These are phyloP conservation scores for Macrochelys suwanniensis DNA, from an alignment of 2,797 vertebrate species.

Conservation along the genomic window DNA sequence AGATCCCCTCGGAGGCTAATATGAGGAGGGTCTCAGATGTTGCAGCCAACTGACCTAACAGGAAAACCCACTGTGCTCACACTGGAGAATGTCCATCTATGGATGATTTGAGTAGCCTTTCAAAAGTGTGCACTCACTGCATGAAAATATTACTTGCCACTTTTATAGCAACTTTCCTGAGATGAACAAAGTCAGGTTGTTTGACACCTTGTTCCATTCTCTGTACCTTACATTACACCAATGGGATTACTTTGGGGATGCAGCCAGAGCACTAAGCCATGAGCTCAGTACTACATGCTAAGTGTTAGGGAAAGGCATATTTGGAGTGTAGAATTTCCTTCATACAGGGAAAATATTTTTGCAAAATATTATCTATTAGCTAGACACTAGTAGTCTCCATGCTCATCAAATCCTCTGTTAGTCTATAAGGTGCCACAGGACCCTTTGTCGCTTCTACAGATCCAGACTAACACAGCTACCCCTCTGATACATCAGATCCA, in stretches of 20 bases:
- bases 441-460: too few species aligned
- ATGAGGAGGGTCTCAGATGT: not conserved
- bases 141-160: not conserved
- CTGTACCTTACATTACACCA: not conserved
- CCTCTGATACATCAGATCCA: not conserved
- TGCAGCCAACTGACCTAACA: not conserved
- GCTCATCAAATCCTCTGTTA: not conserved
- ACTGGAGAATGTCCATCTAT: not conserved
- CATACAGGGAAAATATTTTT: not conserved
- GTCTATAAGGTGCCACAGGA: too few species aligned
- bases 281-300: not conserved
- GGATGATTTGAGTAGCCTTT: not conserved
- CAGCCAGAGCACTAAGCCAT: not conserved
- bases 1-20: too few species aligned
- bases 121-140: not conserved
- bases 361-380: not conserved
- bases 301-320: fast-evolving
- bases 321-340: not conserved
- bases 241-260: not conserved
- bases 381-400: not conserved
- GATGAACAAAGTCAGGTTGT: not conserved
- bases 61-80: not conserved
- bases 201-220: not conserved
- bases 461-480: too few species aligned
- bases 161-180: not conserved